Conservation (phyloP, 2,797 vertebrate genomes). For the Phataginus tricuspis region DNA sequence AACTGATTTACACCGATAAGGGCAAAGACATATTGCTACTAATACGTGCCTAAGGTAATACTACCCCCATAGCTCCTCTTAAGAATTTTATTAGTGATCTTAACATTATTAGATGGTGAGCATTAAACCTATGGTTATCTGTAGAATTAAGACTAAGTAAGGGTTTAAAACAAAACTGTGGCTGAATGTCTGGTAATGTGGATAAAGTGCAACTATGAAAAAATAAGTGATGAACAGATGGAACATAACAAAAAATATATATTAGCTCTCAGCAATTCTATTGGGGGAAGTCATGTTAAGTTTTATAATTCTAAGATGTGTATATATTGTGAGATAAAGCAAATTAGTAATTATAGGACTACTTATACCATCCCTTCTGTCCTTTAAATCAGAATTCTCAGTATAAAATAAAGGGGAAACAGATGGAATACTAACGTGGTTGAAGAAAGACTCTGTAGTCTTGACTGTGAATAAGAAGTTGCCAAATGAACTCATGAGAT, state of each 20-base stretch:
- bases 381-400: background rate
- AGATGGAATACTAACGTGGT: background rate
- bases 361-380: background rate
- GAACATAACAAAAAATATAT: background rate
- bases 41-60: background rate
- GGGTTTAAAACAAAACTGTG: background rate
- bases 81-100: background rate
- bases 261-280: background rate
- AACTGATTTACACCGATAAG: background rate
- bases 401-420: background rate
- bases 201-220: background rate
- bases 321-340: background rate
- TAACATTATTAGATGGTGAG: background rate
- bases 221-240: background rate
- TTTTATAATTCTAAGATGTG: background rate
- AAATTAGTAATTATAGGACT: background rate
- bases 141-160: background rate
- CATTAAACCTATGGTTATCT: background rate
- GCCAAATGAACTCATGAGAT: background rate
- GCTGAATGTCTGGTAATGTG: background rate
- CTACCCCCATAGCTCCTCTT: background rate
- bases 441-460: background rate
- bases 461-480: background rate
- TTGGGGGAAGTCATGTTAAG: background rate
- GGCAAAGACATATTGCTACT: background rate